Evolutionary conservation across 2,888 invertebrate species (phyloP).

Genomic region (Callyntrura sp.): DNA sequence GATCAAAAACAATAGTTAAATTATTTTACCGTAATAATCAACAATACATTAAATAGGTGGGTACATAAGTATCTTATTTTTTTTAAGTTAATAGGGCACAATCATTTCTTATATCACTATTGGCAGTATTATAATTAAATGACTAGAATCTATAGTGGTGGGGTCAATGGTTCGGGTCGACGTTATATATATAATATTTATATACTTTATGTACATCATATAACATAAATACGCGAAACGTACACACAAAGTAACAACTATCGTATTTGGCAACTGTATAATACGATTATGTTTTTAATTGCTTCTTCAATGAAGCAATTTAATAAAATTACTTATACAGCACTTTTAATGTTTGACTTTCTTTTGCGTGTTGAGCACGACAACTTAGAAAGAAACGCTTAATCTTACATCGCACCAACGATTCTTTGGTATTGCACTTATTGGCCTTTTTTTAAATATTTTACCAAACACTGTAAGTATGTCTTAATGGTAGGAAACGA

Average conservation of each 20-base stretch:
- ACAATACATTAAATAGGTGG: too few relatives aligned
- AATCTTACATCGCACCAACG: constrained; percentile 36
- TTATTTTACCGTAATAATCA: too few relatives aligned
- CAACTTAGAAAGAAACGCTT: not conserved
- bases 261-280: constrained; percentile 44
- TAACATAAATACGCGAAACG: too few relatives aligned
- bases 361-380: not conserved
- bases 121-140: constrained; percentile 27
- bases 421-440: constrained; percentile 53
- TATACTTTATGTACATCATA: too few relatives aligned
- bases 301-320: too few relatives aligned
- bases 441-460: constrained; percentile 45
- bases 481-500: not conserved
- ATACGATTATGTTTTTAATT: constrained; percentile 8
- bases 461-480: constrained; percentile 29
- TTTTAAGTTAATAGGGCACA: constrained; percentile 31
- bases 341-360: not conserved
- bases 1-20: not conserved
- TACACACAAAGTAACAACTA: not conserved
- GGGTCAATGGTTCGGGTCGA: not conserved
- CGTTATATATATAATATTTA: not conserved
- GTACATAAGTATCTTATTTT: too few relatives aligned
- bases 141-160: not conserved
- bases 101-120: constrained; percentile 17
- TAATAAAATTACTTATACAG: not conserved